These are phyloP conservation scores for Scaptomyza pallida DNA, from an alignment of 1,140 invertebrate species.

Conservation along the genomic window DNA sequence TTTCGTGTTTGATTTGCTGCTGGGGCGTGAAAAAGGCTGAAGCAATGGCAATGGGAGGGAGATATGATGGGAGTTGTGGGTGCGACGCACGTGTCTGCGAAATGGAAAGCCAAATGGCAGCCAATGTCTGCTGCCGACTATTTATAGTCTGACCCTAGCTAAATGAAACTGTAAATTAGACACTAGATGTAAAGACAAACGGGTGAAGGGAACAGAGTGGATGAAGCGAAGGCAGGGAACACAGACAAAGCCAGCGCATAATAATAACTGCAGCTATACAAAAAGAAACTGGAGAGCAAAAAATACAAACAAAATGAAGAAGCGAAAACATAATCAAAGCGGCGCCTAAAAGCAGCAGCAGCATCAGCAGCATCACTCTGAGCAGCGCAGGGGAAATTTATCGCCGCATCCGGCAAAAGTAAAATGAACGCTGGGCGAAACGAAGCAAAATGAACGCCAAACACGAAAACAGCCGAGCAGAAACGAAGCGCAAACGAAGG, in stretches of 20 bases:
- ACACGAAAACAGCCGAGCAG: conserved; percentile 37
- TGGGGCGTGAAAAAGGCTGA: conserved; percentile 25
- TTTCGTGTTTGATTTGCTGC: conserved; percentile 79
- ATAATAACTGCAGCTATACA: conserved; percentile 69
- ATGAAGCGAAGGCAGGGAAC: background rate
- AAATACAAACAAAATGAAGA: conserved; percentile 17
- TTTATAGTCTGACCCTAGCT: conserved; percentile 79
- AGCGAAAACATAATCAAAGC: conserved; percentile 50
- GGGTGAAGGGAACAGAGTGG: background rate
- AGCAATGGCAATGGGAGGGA: background rate
- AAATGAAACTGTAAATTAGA: conserved; percentile 83
- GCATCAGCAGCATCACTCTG: background rate
- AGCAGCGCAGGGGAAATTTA: conserved; percentile 52
- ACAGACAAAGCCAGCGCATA: conserved; percentile 72
- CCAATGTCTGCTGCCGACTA: conserved; percentile 78
- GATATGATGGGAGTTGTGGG: background rate
- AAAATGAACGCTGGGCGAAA: conserved; percentile 52
- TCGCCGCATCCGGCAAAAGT: conserved; percentile 30
- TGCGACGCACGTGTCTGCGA: conserved; percentile 63
- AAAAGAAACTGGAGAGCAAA: conserved; percentile 23
- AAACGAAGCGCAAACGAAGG: conserved; percentile 20
- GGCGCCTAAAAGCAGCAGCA: conserved; percentile 40
- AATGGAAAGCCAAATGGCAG: conserved; percentile 78
- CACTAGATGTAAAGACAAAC: conserved; percentile 32
- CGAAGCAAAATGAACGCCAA: conserved; percentile 54